Evolutionary conservation across 2,797 vertebrate genomes (phyloP).

Genomic region (Gymnopithys bicolor): DNA sequence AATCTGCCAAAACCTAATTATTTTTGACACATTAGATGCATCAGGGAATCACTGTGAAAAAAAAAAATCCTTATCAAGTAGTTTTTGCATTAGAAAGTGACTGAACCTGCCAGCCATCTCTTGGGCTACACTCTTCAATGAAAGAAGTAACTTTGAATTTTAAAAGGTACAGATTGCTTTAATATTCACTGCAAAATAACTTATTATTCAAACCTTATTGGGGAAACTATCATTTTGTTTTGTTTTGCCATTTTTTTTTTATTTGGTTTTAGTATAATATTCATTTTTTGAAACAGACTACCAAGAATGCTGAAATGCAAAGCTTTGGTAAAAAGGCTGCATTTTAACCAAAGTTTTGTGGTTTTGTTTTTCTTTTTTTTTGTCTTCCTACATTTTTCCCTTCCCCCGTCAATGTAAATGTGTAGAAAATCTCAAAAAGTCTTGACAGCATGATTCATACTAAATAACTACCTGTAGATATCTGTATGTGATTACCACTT

Average conservation of each 20-base stretch:
- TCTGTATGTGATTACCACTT: not conserved
- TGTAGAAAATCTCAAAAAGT: not conserved
- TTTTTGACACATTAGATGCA: constrained; percentile 99
- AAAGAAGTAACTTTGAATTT: constrained; percentile 91
- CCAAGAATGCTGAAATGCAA: constrained; percentile 56
- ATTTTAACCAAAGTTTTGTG: constrained; percentile 21
- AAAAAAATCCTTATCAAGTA: constrained; percentile 92
- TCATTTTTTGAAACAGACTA: constrained; percentile 55
- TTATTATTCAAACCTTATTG: constrained; percentile 95
- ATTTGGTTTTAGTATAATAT: constrained; percentile 75
- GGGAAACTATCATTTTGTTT: constrained; percentile 76
- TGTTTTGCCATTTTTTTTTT: constrained; percentile 67
- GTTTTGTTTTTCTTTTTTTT: not conserved
- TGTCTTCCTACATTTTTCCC: not conserved
- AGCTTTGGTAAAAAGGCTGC: constrained; percentile 36
- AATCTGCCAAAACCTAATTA: constrained; percentile 99
- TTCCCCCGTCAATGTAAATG: not conserved
- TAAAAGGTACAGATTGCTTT: constrained; percentile 99
- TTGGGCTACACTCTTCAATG: constrained; percentile 92
- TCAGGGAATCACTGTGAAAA: constrained; percentile 93
- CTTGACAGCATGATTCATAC: constrained; percentile 10
- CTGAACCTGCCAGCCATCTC: constrained; percentile 92
- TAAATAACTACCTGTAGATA: constrained; percentile 58
- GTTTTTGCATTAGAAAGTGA: constrained; percentile 93
- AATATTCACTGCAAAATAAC: constrained; percentile 97